Conservation (phyloP, 1,140 invertebrate genomes). For the Tribolium madens region DNA sequence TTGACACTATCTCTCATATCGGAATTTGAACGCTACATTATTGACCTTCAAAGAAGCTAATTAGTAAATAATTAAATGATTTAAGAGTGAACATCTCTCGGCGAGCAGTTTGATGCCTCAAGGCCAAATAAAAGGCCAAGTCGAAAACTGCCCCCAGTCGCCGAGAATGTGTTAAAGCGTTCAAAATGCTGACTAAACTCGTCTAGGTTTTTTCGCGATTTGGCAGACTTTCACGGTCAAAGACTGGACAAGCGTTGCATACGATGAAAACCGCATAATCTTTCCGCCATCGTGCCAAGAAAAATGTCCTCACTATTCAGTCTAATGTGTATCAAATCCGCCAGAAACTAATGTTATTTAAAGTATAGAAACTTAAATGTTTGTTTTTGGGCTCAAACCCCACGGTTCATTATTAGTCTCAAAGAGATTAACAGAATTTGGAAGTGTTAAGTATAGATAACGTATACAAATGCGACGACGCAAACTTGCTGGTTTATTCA, state of each 20-base stretch:
- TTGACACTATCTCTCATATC: background rate
- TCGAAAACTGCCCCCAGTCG: background rate
- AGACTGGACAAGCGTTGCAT: background rate
- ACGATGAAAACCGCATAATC: constrained; percentile 7
- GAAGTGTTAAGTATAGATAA: constrained; percentile 29
- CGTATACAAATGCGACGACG: constrained; percentile 11
- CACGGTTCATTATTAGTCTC: constrained; percentile 18
- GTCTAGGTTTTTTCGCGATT: constrained; percentile 29
- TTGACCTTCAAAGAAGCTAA: constrained; percentile 13
- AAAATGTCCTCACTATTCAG: background rate
- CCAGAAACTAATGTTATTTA: background rate
- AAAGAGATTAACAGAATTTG: constrained; percentile 25
- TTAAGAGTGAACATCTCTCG: background rate
- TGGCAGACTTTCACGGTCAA: constrained; percentile 16
- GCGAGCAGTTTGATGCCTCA: background rate
- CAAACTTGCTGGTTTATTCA: constrained; percentile 10
- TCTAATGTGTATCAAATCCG: too few species aligned
- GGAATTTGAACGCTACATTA: background rate
- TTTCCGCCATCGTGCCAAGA: background rate
- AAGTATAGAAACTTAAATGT: background rate
- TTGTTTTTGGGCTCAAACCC: constrained; percentile 8
- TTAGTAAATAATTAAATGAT: constrained; percentile 11
- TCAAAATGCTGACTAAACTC: constrained; percentile 25
- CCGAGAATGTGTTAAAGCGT: constrained; percentile 15
- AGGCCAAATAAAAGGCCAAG: background rate